Evolutionary conservation across 2,888 invertebrate species (phyloP).

Genomic region (Mactromeris polynyma): DNA sequence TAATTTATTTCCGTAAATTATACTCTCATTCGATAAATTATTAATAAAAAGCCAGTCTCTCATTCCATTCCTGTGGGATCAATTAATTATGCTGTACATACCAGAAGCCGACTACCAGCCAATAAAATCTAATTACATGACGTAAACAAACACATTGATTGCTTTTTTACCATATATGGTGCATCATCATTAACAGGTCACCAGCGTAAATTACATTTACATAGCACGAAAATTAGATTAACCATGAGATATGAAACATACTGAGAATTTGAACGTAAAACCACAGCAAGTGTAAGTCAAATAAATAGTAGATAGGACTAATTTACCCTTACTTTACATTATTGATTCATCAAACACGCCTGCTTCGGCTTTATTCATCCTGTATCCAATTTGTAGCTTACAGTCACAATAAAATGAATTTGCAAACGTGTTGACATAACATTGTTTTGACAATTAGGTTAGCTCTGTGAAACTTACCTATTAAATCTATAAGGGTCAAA

Average conservation of each 20-base stretch:
- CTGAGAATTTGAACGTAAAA: not conserved
- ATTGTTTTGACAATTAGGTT: not conserved
- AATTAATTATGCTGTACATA: not conserved
- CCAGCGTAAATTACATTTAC: not conserved
- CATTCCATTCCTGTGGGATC: not conserved
- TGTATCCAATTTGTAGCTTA: not conserved
- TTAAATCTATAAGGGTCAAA: not conserved
- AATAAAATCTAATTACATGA: not conserved
- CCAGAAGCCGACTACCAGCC: not conserved
- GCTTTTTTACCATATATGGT: not conserved
- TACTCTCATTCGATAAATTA: not conserved
- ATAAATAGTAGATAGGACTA: not conserved
- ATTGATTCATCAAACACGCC: not conserved
- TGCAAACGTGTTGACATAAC: not conserved
- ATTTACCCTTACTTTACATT: not conserved
- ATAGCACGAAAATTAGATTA: not conserved
- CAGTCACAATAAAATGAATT: not conserved
- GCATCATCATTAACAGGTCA: not conserved
- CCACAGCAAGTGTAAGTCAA: not conserved
- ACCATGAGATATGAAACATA: not conserved
- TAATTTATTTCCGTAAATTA: not conserved
- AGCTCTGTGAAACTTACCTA: not conserved
- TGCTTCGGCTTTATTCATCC: not conserved
- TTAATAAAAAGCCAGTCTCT: not conserved
- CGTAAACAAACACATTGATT: constrained; percentile 3